Percentiles rank a stretch among this genome's conserved stretches.
phyloP scores from a whole-genome alignment of 2,113 vertebrate species.

The Neomonachus schauinslandi region DNA sequence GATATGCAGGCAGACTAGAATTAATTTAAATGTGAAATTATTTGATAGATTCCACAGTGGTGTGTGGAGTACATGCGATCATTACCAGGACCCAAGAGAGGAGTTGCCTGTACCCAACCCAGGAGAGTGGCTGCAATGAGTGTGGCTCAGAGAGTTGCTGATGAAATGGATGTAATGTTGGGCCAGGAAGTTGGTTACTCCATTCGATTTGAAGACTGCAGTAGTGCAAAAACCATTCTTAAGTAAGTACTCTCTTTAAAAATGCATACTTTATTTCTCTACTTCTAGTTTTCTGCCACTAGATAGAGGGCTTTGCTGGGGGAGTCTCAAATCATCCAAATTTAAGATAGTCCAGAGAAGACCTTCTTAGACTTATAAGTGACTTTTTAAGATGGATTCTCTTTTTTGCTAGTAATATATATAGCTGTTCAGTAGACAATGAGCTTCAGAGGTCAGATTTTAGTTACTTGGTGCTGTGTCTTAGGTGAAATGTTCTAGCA shows the following conservation, averaged over 20 bases:
- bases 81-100: constrained; percentile 92
- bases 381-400: not conserved
- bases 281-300: not conserved
- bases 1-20: not conserved
- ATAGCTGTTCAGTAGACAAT: not conserved
- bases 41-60: constrained; percentile 96
- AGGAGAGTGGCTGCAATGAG: constrained; percentile 98
- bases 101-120: constrained; percentile 97
- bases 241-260: constrained; percentile 91
- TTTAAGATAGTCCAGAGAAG: constrained; percentile 16
- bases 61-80: constrained; percentile 97
- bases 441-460: constrained; percentile 42
- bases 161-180: constrained; percentile 98
- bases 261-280: constrained; percentile 11
- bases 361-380: not conserved
- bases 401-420: not conserved
- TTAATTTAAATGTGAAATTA: constrained; percentile 52
- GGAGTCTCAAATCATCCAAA: not conserved
- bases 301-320: not conserved
- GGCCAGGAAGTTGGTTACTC: constrained; percentile 98
- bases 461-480: not conserved
- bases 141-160: constrained; percentile 96
- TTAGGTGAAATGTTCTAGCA: constrained; percentile 44
- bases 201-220: constrained; percentile 98
- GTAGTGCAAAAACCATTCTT: constrained; percentile 96